Percentiles rank a stretch among this genome's conserved stretches.
Conservation (phyloP, 2,797 vertebrate genomes). For the Chelon auratus region DNA sequence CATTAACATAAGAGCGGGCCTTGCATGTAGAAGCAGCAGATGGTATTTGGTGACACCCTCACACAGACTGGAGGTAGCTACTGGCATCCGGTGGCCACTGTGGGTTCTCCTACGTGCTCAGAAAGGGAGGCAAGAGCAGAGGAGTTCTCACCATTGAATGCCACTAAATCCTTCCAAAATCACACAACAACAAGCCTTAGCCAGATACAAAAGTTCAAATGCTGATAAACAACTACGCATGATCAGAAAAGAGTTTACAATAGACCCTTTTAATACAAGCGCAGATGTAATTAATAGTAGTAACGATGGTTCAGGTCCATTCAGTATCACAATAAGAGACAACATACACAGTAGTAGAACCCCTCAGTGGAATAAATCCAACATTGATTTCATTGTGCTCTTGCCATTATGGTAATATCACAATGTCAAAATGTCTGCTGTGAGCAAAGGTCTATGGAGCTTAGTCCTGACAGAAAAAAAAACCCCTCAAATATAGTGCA, state of each 20-base stretch:
- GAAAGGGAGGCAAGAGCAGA: too few relatives aligned
- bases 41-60: too few relatives aligned
- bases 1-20: too few relatives aligned
- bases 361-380: neutral
- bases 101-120: too few relatives aligned
- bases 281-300: neutral
- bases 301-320: neutral
- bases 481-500: neutral
- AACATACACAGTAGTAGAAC: neutral
- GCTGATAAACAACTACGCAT: neutral
- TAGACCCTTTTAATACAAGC: neutral
- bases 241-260: neutral
- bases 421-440: neutral
- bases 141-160: too few relatives aligned
- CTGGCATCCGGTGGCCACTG: too few relatives aligned
- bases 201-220: neutral
- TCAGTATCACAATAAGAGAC: neutral
- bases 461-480: neutral
- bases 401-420: neutral
- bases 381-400: neutral
- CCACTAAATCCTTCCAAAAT: too few relatives aligned
- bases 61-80: too few relatives aligned
- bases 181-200: too few relatives aligned
- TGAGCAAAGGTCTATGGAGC: neutral
- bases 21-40: too few relatives aligned